phyloP scores from a whole-genome alignment of 2,797 vertebrate species.

The Phaenicophaeus curvirostris region DNA sequence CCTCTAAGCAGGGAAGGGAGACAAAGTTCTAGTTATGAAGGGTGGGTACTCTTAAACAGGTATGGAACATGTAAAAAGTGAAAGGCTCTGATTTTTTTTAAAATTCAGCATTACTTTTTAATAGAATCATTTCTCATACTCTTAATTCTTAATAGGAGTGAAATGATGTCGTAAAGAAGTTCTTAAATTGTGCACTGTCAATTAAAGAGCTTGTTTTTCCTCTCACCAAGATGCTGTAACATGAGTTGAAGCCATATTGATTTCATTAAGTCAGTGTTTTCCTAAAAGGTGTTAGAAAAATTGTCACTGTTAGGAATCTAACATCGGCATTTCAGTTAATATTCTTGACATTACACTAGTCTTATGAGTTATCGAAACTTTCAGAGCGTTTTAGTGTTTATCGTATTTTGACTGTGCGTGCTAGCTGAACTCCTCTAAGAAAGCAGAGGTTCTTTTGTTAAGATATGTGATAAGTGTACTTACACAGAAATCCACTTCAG shows the following conservation, averaged over 20 bases:
- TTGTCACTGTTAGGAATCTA: neutral
- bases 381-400: neutral
- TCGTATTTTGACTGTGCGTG: neutral
- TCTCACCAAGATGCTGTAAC: neutral
- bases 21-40: neutral
- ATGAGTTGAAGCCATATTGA: neutral
- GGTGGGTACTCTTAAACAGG: neutral
- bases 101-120: neutral
- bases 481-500: neutral
- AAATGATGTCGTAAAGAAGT: neutral
- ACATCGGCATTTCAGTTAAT: neutral
- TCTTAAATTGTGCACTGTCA: neutral
- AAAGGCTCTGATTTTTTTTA: neutral
- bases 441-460: neutral
- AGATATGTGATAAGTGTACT: neutral
- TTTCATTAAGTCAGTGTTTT: neutral
- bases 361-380: neutral
- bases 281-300: neutral
- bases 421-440: neutral
- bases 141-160: neutral
- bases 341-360: neutral
- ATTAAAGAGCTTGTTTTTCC: neutral
- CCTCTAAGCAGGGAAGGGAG: neutral
- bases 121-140: neutral
- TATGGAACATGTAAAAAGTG: neutral